These are phyloP conservation scores for Karalla daura DNA, from an alignment of 2,797 vertebrate species.

Conservation along the genomic window DNA sequence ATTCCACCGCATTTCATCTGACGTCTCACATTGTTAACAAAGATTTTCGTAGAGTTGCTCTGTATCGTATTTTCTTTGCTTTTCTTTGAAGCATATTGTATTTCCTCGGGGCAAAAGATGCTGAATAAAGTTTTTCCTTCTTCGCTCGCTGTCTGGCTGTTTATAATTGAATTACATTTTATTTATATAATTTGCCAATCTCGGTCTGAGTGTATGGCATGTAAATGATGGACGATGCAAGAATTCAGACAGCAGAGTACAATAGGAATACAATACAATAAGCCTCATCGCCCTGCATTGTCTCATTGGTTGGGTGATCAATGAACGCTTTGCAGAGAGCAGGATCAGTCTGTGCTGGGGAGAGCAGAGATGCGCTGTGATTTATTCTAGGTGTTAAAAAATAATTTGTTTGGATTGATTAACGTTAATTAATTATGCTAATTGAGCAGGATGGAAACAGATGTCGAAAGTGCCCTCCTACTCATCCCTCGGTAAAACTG, in stretches of 20 bases:
- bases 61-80: background rate
- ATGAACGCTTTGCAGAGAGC: conserved; percentile 78
- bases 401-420: conserved; percentile 88
- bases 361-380: conserved; percentile 79
- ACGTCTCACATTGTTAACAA: background rate
- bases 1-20: background rate
- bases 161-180: conserved; percentile 13
- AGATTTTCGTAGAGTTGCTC: background rate
- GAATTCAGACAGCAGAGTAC: conserved; percentile 53
- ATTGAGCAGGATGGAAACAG: conserved; percentile 89
- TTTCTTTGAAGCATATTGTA: background rate
- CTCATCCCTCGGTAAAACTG: conserved; percentile 58
- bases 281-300: conserved; percentile 72
- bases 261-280: conserved; percentile 80
- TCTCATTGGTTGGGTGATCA: conserved; percentile 85
- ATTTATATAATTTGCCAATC: conserved; percentile 8
- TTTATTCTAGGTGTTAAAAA: conserved; percentile 88
- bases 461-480: conserved; percentile 83
- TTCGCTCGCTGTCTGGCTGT: background rate
- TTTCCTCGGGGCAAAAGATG: background rate
- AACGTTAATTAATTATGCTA: conserved; percentile 91
- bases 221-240: conserved; percentile 52
- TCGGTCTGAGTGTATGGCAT: conserved; percentile 25
- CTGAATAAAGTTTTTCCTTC: background rate
- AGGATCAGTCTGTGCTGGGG: conserved; percentile 74